Evolutionary conservation across 2,113 vertebrate species (phyloP).

Genomic region (Leucopsar rothschildi): DNA sequence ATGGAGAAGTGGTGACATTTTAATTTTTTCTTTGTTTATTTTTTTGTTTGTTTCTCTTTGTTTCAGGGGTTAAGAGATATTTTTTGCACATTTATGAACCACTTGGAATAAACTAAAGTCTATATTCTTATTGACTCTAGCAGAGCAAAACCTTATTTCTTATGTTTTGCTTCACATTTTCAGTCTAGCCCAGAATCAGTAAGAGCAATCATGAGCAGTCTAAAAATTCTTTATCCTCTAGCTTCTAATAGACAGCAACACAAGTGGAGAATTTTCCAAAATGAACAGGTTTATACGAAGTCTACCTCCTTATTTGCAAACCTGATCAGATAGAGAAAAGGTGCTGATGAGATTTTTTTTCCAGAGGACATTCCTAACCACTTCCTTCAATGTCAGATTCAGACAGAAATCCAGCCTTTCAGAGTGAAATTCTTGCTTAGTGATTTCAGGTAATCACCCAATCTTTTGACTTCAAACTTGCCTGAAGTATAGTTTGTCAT

Average conservation of each 20-base stretch:
- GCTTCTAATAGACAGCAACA: background rate
- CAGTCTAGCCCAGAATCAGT: background rate
- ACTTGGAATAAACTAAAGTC: background rate
- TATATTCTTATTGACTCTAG: background rate
- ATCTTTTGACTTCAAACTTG: background rate
- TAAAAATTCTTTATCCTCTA: background rate
- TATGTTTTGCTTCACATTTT: background rate
- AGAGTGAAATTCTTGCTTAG: background rate
- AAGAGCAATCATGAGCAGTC: background rate
- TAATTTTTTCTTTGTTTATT: background rate
- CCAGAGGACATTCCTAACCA: background rate
- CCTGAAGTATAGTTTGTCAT: background rate
- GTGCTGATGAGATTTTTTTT: background rate
- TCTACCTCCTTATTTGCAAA: background rate
- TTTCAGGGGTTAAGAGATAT: rapidly evolving
- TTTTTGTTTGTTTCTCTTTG: too few species aligned
- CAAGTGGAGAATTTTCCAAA: background rate
- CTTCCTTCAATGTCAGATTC: background rate
- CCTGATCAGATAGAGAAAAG: background rate
- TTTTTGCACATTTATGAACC: background rate
- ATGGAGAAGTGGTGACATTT: background rate
- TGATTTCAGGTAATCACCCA: background rate
- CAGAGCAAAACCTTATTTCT: background rate
- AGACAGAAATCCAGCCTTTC: background rate
- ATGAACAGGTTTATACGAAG: background rate